phyloP scores from a whole-genome alignment of 2,888 invertebrate genomes.

The Epistrophe grossulariae region DNA sequence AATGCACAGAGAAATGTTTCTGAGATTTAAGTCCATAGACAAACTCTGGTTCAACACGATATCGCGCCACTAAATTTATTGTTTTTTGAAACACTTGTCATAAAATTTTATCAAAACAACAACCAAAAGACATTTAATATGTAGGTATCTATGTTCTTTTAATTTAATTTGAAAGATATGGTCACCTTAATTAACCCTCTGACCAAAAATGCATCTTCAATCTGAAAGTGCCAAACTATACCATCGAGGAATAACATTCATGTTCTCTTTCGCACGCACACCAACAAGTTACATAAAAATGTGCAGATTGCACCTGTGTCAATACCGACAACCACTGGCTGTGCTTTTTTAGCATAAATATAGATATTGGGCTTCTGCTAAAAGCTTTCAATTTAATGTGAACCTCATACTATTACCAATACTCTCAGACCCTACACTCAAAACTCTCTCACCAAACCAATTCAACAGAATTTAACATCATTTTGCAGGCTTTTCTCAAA shows the following conservation, averaged over 20 bases:
- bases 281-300: slow-evolving; percentile 27
- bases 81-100: too few species aligned
- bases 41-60: too few species aligned
- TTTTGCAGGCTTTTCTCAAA: slow-evolving; percentile 74
- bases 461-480: slow-evolving; percentile 70
- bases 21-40: too few species aligned
- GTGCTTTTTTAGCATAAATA: slow-evolving; percentile 68
- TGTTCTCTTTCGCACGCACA: slow-evolving; percentile 1
- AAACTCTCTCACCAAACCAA: slow-evolving; percentile 63
- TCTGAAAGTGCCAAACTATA: slow-evolving; percentile 3
- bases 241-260: slow-evolving; percentile 19
- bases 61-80: too few species aligned
- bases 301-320: slow-evolving; percentile 68
- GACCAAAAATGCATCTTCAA: not conserved
- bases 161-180: not conserved
- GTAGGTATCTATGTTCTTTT: not conserved
- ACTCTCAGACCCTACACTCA: slow-evolving; percentile 22
- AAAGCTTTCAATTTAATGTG: slow-evolving; percentile 60
- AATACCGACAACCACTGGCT: slow-evolving; percentile 33
- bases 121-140: too few species aligned
- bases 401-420: slow-evolving; percentile 64
- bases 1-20: too few species aligned
- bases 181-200: slow-evolving; percentile 1
- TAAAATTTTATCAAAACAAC: too few species aligned
- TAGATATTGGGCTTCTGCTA: slow-evolving; percentile 47